phyloP scores from a whole-genome alignment of 2,888 invertebrate genomes.

The Sesia bembeciformis region DNA sequence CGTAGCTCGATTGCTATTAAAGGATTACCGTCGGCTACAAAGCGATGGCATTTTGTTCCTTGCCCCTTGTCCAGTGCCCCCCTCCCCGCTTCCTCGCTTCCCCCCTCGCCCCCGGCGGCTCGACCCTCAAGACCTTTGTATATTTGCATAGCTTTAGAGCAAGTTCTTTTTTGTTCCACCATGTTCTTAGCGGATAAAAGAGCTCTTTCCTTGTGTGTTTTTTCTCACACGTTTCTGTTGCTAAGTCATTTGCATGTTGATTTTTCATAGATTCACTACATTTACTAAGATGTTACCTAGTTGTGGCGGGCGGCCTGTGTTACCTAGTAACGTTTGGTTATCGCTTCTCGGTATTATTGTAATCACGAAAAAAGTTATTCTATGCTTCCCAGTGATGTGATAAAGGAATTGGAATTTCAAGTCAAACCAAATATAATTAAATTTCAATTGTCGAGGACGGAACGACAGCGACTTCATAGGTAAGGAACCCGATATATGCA shows the following conservation, averaged over 20 bases:
- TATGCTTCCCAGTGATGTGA: too few species aligned
- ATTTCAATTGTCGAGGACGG: too few species aligned
- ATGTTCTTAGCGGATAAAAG: slow-evolving; percentile 61
- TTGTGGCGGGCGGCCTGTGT: too few species aligned
- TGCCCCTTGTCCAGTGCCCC: slow-evolving; percentile 55
- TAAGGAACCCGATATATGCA: too few species aligned
- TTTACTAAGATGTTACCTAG: too few species aligned
- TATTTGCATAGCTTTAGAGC: slow-evolving; percentile 68
- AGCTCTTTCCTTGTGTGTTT: slow-evolving; percentile 16
- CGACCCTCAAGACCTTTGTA: slow-evolving; percentile 64
- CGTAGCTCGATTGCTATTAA: slow-evolving; percentile 59
- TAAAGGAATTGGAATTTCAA: too few species aligned
- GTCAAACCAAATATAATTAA: too few species aligned
- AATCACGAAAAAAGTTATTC: too few species aligned
- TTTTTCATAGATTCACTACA: neutral
- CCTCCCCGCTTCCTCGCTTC: slow-evolving; percentile 8
- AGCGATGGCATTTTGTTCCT: slow-evolving; percentile 65
- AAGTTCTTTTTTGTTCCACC: slow-evolving; percentile 54
- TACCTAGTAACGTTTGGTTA: too few species aligned
- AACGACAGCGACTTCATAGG: too few species aligned
- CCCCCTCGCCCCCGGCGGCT: slow-evolving; percentile 15
- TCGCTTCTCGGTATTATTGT: too few species aligned
- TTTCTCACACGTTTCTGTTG: neutral
- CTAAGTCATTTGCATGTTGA: neutral
- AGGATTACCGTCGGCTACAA: slow-evolving; percentile 63